Base-by-base conservation (phyloP, 35 echinoderm and acorn worm genomes). In the Holothuria glaberrima region DNA sequence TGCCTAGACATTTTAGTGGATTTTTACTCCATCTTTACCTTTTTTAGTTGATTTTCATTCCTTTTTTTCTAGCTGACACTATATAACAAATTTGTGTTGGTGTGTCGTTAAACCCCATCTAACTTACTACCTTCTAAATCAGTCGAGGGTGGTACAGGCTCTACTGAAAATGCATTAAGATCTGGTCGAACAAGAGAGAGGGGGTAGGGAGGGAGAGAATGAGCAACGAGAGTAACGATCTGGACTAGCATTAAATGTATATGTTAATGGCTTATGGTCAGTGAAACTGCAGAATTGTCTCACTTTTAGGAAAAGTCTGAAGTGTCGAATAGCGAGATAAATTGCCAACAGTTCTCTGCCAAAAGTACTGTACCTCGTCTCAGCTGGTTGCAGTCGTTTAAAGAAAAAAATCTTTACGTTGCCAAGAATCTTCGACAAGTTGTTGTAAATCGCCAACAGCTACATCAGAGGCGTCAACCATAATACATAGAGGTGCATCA, bases 371-470 rank as follows among this genome's bases (percentile, higher is more conserved):
- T 90, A 92, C 50, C 65, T 86, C 18, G 72, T 80, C 48, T 90
- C 88, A 26, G 88, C 71, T 30, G 87, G 68, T 62, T 89, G 67
- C 22, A 89, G 54, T 35, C 60, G n/a, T 57, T 88, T 75, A 9
- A 70, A 92, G 63, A 92, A 92, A 58, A 92, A n/a, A 92, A 3
- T 82, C 68, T 29, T 87, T 31, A 9, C 82, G 83, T 75, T 92
- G 82, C 81, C 81, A 77, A 2, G 38, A 31, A 13, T n/a, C 45
- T 20, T 91, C 80, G 3, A 20, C 16, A 12, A 58, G 1, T 57
- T 92, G 90, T 63, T 92, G 90, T 1, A 92, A 56, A 22, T 82
- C 90, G n/a, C 83, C 91, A 14, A 92, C 86, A 12, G 86, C 76
- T 29, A 63, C n/a, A 77, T 93, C 87, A 60, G 92, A 93, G 6